Evolutionary conservation across 2,797 vertebrate species (phyloP).

Genomic region (Oryzias dopingdopingensis): DNA sequence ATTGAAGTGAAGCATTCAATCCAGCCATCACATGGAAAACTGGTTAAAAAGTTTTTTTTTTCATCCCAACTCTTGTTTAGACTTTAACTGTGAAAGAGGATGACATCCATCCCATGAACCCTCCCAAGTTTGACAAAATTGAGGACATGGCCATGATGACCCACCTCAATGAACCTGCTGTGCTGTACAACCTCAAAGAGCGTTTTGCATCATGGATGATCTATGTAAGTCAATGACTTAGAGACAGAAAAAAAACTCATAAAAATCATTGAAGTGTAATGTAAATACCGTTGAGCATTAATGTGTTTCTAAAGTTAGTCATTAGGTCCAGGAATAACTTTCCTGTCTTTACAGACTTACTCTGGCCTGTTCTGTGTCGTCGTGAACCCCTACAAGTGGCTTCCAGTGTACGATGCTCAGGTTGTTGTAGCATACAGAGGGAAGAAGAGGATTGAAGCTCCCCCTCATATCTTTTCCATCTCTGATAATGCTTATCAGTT

Average conservation of each 20-base stretch:
- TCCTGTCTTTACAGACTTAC: constrained; percentile 74
- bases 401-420: constrained; percentile 70
- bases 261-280: too few relatives aligned
- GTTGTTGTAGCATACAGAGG: constrained; percentile 49
- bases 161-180: constrained; percentile 82
- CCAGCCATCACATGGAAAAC: neutral
- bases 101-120: constrained; percentile 79
- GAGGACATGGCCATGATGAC: constrained; percentile 98
- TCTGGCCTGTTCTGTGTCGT: constrained; percentile 85
- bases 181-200: constrained; percentile 77
- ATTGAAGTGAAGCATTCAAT: neutral
- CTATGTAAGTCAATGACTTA: constrained; percentile 44
- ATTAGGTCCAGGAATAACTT: neutral
- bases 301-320: too few relatives aligned
- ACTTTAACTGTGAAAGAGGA: constrained; percentile 58
- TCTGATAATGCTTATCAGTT: constrained; percentile 86
- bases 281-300: too few relatives aligned
- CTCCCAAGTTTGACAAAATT: constrained; percentile 90
- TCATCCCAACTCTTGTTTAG: constrained; percentile 4
- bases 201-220: constrained; percentile 76
- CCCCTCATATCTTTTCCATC: constrained; percentile 76
- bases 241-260: too few relatives aligned
- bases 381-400: constrained; percentile 86
- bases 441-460: constrained; percentile 62
- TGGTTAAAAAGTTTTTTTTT: neutral